Conservation (phyloP, 2,797 vertebrate species). For the Darevskia mixta region DNA sequence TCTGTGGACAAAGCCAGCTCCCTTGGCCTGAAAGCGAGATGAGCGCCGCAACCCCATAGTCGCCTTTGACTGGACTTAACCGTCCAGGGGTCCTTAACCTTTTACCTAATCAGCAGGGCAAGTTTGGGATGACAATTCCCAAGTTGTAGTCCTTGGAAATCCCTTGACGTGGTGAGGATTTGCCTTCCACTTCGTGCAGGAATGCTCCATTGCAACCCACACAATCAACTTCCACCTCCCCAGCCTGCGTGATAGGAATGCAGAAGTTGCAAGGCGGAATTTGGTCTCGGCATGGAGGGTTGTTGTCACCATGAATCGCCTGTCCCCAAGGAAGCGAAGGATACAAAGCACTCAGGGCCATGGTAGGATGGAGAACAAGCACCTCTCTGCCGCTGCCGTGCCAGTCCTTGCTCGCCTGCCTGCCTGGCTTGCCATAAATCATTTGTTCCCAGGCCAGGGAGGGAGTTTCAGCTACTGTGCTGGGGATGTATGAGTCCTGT, state of each 20-base stretch:
- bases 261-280: neutral
- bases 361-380: neutral
- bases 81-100: no score
- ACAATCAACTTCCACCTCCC: no score
- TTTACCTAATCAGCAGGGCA: neutral
- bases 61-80: no score
- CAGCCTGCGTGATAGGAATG: neutral
- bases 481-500: constrained; percentile 31
- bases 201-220: neutral
- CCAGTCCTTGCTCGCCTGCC: neutral
- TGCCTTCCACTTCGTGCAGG: neutral
- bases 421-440: neutral
- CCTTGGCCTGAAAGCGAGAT: no score
- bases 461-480: constrained; percentile 48
- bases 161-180: no score
- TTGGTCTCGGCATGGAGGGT: no score
- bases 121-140: neutral
- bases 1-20: no score
- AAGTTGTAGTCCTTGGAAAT: no score
- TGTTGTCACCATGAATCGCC: no score
- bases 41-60: no score
- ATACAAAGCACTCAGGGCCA: neutral
- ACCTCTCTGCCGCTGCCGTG: neutral
- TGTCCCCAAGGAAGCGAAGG: neutral
- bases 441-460: neutral